phyloP scores from a whole-genome alignment of 2,113 vertebrate genomes.

The Gadus macrocephalus region DNA sequence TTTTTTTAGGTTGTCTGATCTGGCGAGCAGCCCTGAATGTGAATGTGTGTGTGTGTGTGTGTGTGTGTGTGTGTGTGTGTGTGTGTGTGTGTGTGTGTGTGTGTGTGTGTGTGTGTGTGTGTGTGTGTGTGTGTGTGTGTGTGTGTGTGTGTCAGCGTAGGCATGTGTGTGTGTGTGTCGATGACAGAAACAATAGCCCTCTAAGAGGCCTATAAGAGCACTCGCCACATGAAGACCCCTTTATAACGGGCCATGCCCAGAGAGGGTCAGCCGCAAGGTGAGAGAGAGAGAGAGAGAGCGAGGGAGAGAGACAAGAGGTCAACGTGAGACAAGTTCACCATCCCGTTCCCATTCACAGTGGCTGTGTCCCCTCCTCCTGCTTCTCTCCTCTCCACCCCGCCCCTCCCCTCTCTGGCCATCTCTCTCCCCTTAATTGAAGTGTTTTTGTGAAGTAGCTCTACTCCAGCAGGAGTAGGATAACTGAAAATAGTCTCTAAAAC shows the following conservation, averaged over 20 bases:
- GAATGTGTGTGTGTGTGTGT: neutral
- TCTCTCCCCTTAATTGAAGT: slow-evolving; percentile 84
- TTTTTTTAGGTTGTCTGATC: too few species aligned
- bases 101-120: slow-evolving; percentile 1
- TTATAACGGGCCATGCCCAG: slow-evolving; percentile 89
- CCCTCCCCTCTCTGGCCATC: slow-evolving; percentile 22
- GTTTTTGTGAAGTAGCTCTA: slow-evolving; percentile 95
- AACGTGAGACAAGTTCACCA: slow-evolving; percentile 49
- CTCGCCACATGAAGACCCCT: slow-evolving; percentile 76
- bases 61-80: slow-evolving; percentile 8
- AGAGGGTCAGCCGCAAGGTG: slow-evolving; percentile 89
- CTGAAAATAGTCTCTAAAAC: slow-evolving; percentile 89
- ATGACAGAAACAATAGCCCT: slow-evolving; percentile 91
- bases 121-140: slow-evolving; percentile 9
- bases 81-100: slow-evolving; percentile 3
- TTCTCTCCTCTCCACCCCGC: slow-evolving; percentile 19
- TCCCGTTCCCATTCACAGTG: slow-evolving; percentile 53
- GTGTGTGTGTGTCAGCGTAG: slow-evolving; percentile 23
- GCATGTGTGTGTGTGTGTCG: slow-evolving; percentile 77
- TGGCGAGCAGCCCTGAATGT: too few species aligned
- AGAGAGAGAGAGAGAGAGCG: slow-evolving; percentile 50
- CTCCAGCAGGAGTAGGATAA: slow-evolving; percentile 84
- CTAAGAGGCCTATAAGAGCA: slow-evolving; percentile 81
- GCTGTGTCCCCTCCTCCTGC: slow-evolving; percentile 1
- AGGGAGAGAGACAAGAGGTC: slow-evolving; percentile 34